These are phyloP conservation scores for Coreius guichenoti DNA, from an alignment of 2,797 vertebrate genomes.

Conservation along the genomic window DNA sequence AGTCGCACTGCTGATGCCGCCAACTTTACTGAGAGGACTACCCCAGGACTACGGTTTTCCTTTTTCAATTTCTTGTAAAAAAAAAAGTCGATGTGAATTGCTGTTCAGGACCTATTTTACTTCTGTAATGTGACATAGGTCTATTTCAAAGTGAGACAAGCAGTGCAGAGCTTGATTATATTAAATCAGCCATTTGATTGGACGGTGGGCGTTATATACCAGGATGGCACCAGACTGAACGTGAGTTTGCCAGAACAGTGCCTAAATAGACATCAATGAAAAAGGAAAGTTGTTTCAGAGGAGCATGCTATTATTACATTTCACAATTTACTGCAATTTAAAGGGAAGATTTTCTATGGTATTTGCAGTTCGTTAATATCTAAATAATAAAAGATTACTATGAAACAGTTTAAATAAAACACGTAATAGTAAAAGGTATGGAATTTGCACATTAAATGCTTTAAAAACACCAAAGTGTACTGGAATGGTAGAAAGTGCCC, in stretches of 20 bases:
- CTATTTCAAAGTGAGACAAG: neutral
- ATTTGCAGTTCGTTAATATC: neutral
- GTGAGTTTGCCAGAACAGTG: neutral
- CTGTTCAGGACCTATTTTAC: neutral
- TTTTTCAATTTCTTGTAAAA: conserved; percentile 4
- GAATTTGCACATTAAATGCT: neutral
- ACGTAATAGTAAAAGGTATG: neutral
- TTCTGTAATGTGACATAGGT: neutral
- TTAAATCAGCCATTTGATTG: neutral
- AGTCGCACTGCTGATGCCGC: neutral
- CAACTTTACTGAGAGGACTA: neutral
- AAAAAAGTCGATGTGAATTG: neutral
- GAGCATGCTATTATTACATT: no score
- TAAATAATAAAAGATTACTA: neutral
- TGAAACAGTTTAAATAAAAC: neutral
- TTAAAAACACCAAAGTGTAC: neutral
- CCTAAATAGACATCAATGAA: neutral
- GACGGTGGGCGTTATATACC: neutral
- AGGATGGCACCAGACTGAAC: neutral
- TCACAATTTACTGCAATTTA: neutral
- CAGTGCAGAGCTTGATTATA: neutral
- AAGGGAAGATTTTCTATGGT: neutral
- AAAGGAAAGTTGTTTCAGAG: no score
- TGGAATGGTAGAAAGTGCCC: neutral
- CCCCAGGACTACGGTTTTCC: neutral